Evolutionary conservation across 2,888 invertebrate species (phyloP).

Genomic region (Thecophora atra): DNA sequence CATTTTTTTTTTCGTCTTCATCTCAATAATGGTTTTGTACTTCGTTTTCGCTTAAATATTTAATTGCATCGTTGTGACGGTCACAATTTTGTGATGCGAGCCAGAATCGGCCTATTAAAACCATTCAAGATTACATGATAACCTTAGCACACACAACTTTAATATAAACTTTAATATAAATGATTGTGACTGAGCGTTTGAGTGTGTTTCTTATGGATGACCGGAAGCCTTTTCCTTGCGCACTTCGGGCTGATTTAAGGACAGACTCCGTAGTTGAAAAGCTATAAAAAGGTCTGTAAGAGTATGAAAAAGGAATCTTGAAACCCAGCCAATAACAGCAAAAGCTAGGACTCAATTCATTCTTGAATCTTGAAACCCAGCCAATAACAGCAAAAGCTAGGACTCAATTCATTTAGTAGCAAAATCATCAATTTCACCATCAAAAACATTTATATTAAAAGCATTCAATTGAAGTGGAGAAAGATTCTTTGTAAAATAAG

Average conservation of each 20-base stretch:
- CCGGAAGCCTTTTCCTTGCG: background rate
- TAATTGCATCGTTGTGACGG: too few relatives aligned
- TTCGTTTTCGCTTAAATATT: too few relatives aligned
- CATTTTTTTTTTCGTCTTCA: too few relatives aligned
- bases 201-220: background rate
- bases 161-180: too few relatives aligned
- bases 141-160: too few relatives aligned
- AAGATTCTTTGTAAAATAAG: too few relatives aligned
- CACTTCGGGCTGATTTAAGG: background rate
- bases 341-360: conserved; percentile 1
- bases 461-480: background rate
- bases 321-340: background rate
- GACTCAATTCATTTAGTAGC: conserved; percentile 5
- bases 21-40: too few relatives aligned
- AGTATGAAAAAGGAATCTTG: background rate
- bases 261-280: background rate
- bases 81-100: too few relatives aligned
- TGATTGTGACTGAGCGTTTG: too few relatives aligned
- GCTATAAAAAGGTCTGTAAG: background rate
- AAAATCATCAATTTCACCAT: too few relatives aligned
- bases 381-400: background rate
- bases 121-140: too few relatives aligned
- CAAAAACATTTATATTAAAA: background rate
- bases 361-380: background rate
- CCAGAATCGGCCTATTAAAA: too few relatives aligned